phyloP scores from a whole-genome alignment of 2,797 vertebrate species.

The Chromis chromis region DNA sequence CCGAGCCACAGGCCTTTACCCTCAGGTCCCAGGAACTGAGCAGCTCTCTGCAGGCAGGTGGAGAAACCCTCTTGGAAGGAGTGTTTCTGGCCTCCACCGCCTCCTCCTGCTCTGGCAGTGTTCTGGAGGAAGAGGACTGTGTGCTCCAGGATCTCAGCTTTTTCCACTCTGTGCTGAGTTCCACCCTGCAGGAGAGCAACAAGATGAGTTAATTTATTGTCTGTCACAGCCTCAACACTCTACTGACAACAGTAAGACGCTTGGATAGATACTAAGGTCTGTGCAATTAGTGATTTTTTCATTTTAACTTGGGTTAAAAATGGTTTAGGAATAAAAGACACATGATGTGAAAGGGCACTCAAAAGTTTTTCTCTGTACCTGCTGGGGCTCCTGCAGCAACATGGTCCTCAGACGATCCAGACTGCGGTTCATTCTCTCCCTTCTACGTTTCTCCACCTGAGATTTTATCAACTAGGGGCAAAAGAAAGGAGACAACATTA shows the following conservation, averaged over 20 bases:
- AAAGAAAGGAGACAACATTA: neutral
- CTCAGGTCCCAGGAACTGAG: conserved; percentile 71
- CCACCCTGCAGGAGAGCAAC: conserved; percentile 73
- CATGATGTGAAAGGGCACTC: neutral
- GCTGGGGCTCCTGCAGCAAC: conserved; percentile 83
- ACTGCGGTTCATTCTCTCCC: conserved; percentile 90
- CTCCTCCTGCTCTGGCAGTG: conserved; percentile 11
- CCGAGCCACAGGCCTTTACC: conserved; percentile 62
- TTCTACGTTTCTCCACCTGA: conserved; percentile 88
- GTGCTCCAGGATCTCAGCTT: conserved; percentile 89
- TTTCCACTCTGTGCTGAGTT: conserved; percentile 85
- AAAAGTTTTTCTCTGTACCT: conserved; percentile 74
- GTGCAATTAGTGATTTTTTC: too few relatives aligned
- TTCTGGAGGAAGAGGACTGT: conserved; percentile 86
- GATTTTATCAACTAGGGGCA: conserved; percentile 86
- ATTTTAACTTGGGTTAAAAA: neutral
- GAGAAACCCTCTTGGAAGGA: conserved; percentile 76
- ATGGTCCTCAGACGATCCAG: conserved; percentile 86
- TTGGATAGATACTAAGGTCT: neutral
- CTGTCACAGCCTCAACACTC: neutral
- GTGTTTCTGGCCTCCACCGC: conserved; percentile 18
- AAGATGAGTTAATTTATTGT: neutral
- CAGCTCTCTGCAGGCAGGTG: conserved; percentile 72
- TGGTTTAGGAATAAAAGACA: too few relatives aligned
- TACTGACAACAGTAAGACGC: neutral